Evolutionary conservation across 2,888 invertebrate species (phyloP).

Genomic region (Thereva unica): DNA sequence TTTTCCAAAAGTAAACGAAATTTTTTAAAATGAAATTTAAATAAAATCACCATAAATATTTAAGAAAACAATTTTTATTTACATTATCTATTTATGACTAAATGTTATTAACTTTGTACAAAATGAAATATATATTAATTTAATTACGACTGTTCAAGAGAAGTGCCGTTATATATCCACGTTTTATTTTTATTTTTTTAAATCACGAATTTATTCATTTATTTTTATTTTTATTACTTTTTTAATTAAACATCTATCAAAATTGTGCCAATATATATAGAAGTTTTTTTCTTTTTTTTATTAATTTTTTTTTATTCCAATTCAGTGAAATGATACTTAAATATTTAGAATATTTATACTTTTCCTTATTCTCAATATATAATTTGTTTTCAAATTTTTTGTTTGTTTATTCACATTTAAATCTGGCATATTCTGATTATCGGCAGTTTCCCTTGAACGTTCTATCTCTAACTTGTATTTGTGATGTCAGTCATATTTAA

Average conservation of each 20-base stretch:
- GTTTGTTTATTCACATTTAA: neutral
- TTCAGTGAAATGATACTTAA: no score
- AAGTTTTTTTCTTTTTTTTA: no score
- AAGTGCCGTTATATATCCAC: slow-evolving; percentile 5
- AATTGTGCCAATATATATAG: no score
- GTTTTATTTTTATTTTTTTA: neutral
- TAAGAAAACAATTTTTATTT: slow-evolving; percentile 36
- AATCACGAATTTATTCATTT: neutral
- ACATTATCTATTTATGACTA: slow-evolving; percentile 15
- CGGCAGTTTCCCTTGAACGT: slow-evolving; percentile 20
- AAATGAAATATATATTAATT: slow-evolving; percentile 29
- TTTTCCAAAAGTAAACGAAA: no score
- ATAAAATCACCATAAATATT: neutral
- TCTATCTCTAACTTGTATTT: slow-evolving; percentile 17
- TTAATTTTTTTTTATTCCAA: no score
- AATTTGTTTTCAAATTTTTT: no score
- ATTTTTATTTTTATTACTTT: neutral
- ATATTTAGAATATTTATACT: neutral
- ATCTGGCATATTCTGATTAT: neutral
- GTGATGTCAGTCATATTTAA: slow-evolving; percentile 29
- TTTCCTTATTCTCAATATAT: neutral
- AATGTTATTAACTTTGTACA: slow-evolving; percentile 34
- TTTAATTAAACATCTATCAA: no score
- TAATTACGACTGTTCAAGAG: slow-evolving; percentile 21
- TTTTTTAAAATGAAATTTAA: no score